Conservation (phyloP, 1,140 invertebrate species). For the Zaprionus nigranus region DNA sequence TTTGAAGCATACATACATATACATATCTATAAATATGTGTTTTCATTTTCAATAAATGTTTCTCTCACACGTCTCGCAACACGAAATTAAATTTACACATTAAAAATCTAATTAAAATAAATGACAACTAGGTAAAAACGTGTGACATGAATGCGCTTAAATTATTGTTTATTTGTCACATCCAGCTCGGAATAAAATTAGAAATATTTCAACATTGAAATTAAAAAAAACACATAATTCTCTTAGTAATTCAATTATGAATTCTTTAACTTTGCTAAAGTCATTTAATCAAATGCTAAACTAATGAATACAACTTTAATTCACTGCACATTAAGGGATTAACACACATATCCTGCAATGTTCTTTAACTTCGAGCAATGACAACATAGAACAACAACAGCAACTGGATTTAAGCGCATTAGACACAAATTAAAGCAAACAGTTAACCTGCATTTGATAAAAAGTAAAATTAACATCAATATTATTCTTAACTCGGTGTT, state of each 20-base stretch:
- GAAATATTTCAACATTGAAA: constrained; percentile 4
- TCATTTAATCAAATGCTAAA: background rate
- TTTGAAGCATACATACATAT: background rate
- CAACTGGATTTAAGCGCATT: constrained; percentile 35
- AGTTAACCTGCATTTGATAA: constrained; percentile 39
- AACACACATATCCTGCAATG: background rate
- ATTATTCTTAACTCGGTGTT: constrained; percentile 34
- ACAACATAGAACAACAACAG: constrained; percentile 5
- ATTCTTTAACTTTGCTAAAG: background rate
- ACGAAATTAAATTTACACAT: constrained; percentile 42
- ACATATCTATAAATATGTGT: constrained; percentile 20
- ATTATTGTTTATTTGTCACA: constrained; percentile 12
- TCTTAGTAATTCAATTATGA: background rate
- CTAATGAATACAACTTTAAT: background rate
- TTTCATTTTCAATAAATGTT: constrained; percentile 43
- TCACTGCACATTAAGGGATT: constrained; percentile 5
- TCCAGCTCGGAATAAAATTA: constrained; percentile 2
- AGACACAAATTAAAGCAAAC: constrained; percentile 25
- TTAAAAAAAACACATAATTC: background rate
- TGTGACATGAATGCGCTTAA: constrained; percentile 25
- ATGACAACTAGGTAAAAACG: constrained; percentile 30
- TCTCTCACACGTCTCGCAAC: constrained; percentile 30
- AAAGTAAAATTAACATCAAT: constrained; percentile 35
- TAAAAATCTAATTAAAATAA: constrained; percentile 46
- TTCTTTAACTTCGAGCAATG: background rate